Evolutionary conservation across 2,888 invertebrate species (phyloP).

Genomic region (Rhagonycha fulva): DNA sequence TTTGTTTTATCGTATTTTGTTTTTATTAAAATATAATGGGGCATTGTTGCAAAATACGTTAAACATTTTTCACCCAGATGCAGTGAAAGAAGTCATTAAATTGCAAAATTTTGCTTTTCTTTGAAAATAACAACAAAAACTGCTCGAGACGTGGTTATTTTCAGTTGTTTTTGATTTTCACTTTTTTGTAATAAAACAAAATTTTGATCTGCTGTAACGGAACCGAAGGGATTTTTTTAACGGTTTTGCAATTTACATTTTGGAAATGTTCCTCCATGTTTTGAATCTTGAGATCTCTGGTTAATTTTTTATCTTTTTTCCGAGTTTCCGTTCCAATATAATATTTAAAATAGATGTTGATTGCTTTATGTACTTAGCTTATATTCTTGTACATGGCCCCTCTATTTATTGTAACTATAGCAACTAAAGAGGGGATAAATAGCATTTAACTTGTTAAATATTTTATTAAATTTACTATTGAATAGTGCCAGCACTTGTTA

Average conservation of each 20-base stretch:
- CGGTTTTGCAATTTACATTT: too few species aligned
- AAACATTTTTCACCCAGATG: background rate
- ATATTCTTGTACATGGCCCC: conserved; percentile 17
- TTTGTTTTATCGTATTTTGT: background rate
- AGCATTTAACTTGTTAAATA: conserved; percentile 37
- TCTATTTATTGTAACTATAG: conserved; percentile 24
- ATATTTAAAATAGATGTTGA: background rate
- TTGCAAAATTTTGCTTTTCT: background rate
- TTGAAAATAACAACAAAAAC: background rate
- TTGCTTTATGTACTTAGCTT: conserved; percentile 1
- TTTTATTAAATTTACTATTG: conserved; percentile 35
- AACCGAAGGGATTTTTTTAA: background rate
- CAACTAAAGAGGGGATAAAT: conserved; percentile 32
- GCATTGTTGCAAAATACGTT: background rate
- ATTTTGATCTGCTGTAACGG: too few species aligned
- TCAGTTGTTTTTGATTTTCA: background rate
- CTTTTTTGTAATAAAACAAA: background rate
- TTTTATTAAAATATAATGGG: background rate
- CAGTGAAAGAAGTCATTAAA: background rate
- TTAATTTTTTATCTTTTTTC: background rate
- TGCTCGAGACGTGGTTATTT: background rate
- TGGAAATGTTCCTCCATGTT: background rate
- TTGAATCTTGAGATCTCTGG: background rate
- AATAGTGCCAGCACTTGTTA: conserved; percentile 27
- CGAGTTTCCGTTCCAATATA: background rate